Base-by-base conservation (phyloP, 1,140 invertebrate genomes). In the Hyles euphorbiae region DNA sequence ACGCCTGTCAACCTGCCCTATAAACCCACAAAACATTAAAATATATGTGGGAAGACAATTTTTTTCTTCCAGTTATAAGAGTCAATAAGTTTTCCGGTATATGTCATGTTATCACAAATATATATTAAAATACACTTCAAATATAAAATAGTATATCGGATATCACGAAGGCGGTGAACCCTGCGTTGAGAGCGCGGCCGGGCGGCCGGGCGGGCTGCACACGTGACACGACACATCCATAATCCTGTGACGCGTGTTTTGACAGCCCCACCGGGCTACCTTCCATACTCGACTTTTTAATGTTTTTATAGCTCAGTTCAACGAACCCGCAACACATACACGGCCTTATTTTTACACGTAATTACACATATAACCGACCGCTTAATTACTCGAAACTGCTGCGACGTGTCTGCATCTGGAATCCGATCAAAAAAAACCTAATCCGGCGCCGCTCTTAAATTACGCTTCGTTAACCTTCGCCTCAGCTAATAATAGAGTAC, bases 221-320 rank as follows among this genome's bases (percentile, higher is more conserved):
- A 40, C 36, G 36, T 40, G 1, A 40, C 36, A 40, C 36, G 74
- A 81, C 76, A 82, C 81, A 86, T 86, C 79, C 69, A 83, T 86
- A 86, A 83, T 81, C 83, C 83, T 64, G 81, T 81, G 81, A 83
- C 83, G 82, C 73, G 65, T 79, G 73, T 81, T 81, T 81, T 86
- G 85, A 88, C 81, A 78, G 75, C 79, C 70, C 60, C 66, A 59
- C 69, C 71, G 62, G 62, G 60, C 67, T 68, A 72, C 63, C 80
- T 82, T 74, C 81, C 57, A 69, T 49, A 11, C 58, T 60, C 68
- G 53, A 65, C 5, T 40, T 82, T 85, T 74, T 83, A 79, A 70
- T 68, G 49, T 78, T 81, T 80, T 74, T 77, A 58, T 22, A 34
- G 56, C 49, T 52, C 57, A 64, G 81, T 75, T 56, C 76, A 73